Percentiles rank a stretch among this genome's conserved stretches.
These are phyloP conservation scores for Myoxocephalus aenaeus DNA, from an alignment of 2,797 vertebrate species.

Conservation along the genomic window DNA sequence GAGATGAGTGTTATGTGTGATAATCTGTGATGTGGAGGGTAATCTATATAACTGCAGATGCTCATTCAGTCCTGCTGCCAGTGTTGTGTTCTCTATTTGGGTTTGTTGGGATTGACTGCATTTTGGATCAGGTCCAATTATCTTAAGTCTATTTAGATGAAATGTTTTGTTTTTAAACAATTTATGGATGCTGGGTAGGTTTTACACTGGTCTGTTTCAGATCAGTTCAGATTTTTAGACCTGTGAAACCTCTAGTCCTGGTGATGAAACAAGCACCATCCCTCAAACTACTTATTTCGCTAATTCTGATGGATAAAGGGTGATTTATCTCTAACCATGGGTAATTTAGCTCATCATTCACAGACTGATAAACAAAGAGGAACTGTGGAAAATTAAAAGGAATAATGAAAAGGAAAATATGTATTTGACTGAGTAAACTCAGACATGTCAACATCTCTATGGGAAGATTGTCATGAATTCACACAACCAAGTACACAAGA, in stretches of 20 bases:
- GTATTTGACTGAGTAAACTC: conserved; percentile 25
- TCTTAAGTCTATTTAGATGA: neutral
- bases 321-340: conserved; percentile 41
- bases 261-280: neutral
- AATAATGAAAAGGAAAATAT: conserved; percentile 40
- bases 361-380: conserved; percentile 33
- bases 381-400: conserved; percentile 40
- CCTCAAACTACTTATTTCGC: neutral
- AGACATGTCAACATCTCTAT: conserved; percentile 13
- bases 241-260: neutral
- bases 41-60: neutral
- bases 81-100: neutral
- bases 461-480: neutral
- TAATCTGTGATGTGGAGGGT: neutral
- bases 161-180: neutral
- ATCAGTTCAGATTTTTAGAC: neutral
- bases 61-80: conserved; percentile 6
- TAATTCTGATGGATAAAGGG: conserved; percentile 25
- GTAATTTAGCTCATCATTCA: conserved; percentile 53
- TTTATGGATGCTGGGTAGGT: neutral
- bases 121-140: neutral
- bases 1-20: neutral
- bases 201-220: neutral
- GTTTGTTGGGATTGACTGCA: neutral
- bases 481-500: neutral